Base-by-base conservation (phyloP, 2,888 invertebrate genomes). In the Dicroscelio sp. region DNA sequence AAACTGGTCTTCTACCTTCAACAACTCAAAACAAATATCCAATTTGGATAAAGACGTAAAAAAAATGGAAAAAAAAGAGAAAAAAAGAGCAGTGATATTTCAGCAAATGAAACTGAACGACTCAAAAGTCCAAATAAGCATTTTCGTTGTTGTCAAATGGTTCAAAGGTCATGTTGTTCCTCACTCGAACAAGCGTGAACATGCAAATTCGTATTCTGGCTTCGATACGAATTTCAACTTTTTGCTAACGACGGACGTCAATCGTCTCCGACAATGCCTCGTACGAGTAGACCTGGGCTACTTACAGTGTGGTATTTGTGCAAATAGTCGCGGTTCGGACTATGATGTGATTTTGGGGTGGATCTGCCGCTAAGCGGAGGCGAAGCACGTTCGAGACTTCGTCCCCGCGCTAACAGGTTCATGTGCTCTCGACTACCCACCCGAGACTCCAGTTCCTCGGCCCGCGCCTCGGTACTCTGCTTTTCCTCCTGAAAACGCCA, bases 301-400 rank as follows among this genome's bases (percentile, higher is more conserved):
- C 98, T 98, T 97, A 99, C 99, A 97, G 99, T 99, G 97, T 99
- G 99, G 97, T 99, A 99, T 97, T 99, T 99, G 97, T 99, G 99
- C 96, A 98, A 97, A 96, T 98, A 98, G 97, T 98, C 98, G 94
- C 98, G 97, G 96, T 98, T 98, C 52, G 98, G 98, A 94, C 98
- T 98, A 95, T 98, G 98, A 95, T 98, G 98, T 67, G 98, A 98
- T 96, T 98, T 98, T 76, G 99, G 99, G 60, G 99, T 99, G 89
- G 99, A 99, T 94, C 99, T 98, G 75, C 99, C 99, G 96, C 98
- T 99, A 94, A 99, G 98, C 76, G 99, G 99, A 67, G 98, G 98
- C 94, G 98, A 98, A 94, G 98, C 98, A 76, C 97, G 96, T 82
- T 97, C 96, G 95, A 97, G 97, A 97, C 98, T 98, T 92, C 98